Evolutionary conservation across 2,888 invertebrate species (phyloP).

Genomic region (Lasioglossum morio): DNA sequence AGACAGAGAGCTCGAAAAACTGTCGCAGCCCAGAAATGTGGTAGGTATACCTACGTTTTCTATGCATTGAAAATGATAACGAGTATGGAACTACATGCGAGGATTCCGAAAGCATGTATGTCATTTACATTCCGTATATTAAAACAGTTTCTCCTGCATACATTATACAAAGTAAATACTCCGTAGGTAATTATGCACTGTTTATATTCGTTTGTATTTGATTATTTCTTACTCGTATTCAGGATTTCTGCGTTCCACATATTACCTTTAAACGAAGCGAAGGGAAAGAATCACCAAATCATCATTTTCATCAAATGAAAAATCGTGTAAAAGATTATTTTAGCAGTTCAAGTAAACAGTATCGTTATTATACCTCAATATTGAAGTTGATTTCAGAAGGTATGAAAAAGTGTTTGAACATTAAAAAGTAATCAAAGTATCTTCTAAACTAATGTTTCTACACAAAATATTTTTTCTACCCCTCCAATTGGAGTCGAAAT

Average conservation of each 20-base stretch:
- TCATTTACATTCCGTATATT: constrained; percentile 7
- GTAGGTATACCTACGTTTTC: background rate
- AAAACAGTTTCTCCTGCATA: constrained; percentile 3
- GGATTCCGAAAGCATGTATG: background rate
- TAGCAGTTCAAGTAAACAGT: background rate
- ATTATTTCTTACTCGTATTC: background rate
- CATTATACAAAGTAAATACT: background rate
- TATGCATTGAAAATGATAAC: constrained; percentile 9
- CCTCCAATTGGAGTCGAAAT: too few relatives aligned
- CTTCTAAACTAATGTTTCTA: too few relatives aligned
- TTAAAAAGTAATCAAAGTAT: too few relatives aligned
- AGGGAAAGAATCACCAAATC: too few relatives aligned
- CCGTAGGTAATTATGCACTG: background rate
- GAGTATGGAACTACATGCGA: background rate
- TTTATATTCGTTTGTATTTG: background rate
- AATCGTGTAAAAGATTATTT: background rate
- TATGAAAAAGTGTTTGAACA: background rate
- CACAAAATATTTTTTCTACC: too few relatives aligned
- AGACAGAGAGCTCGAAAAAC: background rate
- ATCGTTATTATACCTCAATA: background rate
- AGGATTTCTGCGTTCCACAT: background rate
- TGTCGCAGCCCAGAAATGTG: background rate
- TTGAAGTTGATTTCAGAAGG: background rate
- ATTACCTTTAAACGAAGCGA: background rate
- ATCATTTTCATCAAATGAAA: too few relatives aligned